Conservation (phyloP, 2,113 vertebrate species). For the Dissostichus mawsoni region DNA sequence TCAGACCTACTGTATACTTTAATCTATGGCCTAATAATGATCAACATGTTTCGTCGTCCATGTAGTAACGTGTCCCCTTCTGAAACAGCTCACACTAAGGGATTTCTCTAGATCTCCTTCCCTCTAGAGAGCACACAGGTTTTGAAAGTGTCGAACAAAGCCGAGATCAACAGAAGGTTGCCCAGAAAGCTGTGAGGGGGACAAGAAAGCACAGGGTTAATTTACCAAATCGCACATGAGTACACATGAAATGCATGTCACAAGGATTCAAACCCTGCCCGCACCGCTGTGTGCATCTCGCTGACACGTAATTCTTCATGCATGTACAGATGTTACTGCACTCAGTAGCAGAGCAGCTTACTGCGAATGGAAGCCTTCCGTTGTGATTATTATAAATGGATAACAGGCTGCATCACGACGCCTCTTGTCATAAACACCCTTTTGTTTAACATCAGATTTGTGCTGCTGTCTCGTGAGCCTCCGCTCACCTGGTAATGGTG, state of each 20-base stretch:
- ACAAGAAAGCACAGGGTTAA: slow-evolving; percentile 48
- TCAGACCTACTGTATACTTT: not conserved
- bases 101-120: not conserved
- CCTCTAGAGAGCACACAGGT: not conserved
- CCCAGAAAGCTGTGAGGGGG: not conserved
- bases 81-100: not conserved
- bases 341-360: slow-evolving; percentile 50
- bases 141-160: slow-evolving; percentile 29
- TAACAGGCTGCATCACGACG: slow-evolving; percentile 70
- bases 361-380: slow-evolving; percentile 39
- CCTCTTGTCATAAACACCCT: slow-evolving; percentile 68
- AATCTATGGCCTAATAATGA: not conserved
- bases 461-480: slow-evolving; percentile 59
- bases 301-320: slow-evolving; percentile 60
- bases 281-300: slow-evolving; percentile 39
- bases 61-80: not conserved
- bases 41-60: not conserved
- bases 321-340: slow-evolving; percentile 64
- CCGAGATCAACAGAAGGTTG: slow-evolving; percentile 32
- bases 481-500: slow-evolving; percentile 64
- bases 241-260: slow-evolving; percentile 58
- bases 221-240: slow-evolving; percentile 51
- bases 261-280: slow-evolving; percentile 46
- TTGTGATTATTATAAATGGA: slow-evolving; percentile 74
- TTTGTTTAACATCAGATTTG: slow-evolving; percentile 75